phyloP scores from a whole-genome alignment of 2,797 vertebrate genomes.

The Acanthis flammea region DNA sequence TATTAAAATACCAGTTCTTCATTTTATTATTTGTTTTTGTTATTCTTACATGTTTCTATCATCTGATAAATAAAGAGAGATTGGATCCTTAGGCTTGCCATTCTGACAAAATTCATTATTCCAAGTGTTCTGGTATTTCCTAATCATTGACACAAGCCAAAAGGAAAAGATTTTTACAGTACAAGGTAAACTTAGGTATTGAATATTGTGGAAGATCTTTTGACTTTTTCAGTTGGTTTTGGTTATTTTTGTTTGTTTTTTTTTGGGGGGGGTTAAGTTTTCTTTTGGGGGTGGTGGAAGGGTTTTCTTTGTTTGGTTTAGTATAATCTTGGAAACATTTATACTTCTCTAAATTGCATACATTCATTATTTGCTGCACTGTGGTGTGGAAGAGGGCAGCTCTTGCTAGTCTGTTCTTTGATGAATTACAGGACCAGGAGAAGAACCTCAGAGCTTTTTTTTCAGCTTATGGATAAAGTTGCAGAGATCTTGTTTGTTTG shows the following conservation, averaged over 20 bases:
- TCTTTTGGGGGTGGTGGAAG: accelerated
- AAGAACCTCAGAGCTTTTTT: background rate
- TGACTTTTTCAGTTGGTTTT: background rate
- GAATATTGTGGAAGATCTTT: background rate
- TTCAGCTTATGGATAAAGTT: background rate
- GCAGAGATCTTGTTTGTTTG: background rate
- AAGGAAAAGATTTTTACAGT: background rate
- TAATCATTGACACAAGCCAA: background rate
- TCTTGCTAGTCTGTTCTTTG: background rate
- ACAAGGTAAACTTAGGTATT: background rate
- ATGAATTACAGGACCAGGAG: accelerated
- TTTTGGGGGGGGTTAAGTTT: no score
- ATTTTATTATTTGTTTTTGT: background rate
- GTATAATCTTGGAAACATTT: background rate
- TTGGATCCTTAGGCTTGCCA: background rate
- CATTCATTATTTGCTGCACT: background rate
- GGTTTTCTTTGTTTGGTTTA: background rate
- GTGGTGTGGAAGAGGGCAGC: background rate
- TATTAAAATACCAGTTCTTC: background rate
- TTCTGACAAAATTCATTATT: background rate
- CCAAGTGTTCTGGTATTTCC: background rate
- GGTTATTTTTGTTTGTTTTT: background rate
- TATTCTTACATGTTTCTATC: background rate
- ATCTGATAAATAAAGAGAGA: background rate
- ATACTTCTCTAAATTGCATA: background rate